Evolutionary conservation across 92 coral and sea anemone genomes (phyloP), one percentile per base, ranked within the genome.

Genomic region (Ricordea florida): DNA sequence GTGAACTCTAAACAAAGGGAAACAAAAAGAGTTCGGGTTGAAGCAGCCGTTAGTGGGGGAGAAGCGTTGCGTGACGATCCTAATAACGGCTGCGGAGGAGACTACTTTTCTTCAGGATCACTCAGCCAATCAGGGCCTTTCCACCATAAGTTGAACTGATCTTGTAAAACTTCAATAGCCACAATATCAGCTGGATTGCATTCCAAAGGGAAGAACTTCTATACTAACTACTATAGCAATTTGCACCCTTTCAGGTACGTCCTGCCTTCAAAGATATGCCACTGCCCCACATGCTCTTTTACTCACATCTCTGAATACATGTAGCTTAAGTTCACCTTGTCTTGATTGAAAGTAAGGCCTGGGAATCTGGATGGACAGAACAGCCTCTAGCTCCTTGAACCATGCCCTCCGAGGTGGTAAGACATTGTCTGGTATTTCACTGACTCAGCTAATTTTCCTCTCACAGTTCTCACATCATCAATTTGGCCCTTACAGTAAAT

Each of bases 391-490:
- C 28, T 73, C 69, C 18, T 24, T 44, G 49, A 27, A 26, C 35
- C 66, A 44, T 23, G 41, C 26, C 56, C 26, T 27, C 81, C 72
- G 60, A 15, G 18, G 69, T 4, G 22, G 44, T 42, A 6, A 15
- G 10, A 58, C 71, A 7, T 28, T 36, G 29, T 60, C 61, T 37
- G 64, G 40, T 25, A 74, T 15, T 11, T 60, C 46, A 44, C 51
- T 31, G 25, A 57, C 59, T 46, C 70, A 58, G 23, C 32, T 51
- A 7, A 73, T 11, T 44, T 43, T 57, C 27, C 29, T 13, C 38
- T 32, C 77, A 78, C 43, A 57, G 10, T 9, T 21, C 64, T 57
- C 67, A 69, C 21, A 78, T 41, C 66, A 78, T 30, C 42, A 78
- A 66, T 46, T 78, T 78, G 23, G 53, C 30, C 24, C 20, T 34